Percentiles rank a stretch among this genome's conserved stretches.
Evolutionary conservation across 2,113 vertebrate species (phyloP).

Genomic region (Gnathonemus longibarbis): DNA sequence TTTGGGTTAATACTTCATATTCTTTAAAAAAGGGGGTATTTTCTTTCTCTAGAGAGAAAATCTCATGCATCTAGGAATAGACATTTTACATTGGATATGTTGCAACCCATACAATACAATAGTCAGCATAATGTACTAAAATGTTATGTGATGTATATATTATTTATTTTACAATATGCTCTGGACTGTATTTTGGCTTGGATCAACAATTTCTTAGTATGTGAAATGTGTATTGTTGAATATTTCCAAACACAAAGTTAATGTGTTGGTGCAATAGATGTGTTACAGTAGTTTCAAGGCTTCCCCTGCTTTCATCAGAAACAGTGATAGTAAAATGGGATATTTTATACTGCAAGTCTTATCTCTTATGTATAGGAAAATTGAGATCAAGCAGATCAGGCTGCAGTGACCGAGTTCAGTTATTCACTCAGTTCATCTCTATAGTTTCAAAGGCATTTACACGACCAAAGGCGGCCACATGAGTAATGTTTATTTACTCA

Average conservation of each 20-base stretch:
- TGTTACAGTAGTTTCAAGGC: neutral
- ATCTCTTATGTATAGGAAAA: neutral
- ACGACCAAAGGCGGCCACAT: neutral
- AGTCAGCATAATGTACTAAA: neutral
- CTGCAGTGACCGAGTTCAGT: neutral
- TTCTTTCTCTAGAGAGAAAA: neutral
- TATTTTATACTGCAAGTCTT: neutral
- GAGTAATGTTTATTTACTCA: neutral
- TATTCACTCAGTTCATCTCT: neutral
- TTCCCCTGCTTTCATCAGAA: neutral
- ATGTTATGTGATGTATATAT: neutral
- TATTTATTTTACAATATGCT: neutral
- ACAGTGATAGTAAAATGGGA: neutral
- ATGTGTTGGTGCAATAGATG: neutral
- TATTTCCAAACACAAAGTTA: neutral
- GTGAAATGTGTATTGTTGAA: neutral
- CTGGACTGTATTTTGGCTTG: neutral
- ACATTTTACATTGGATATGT: neutral
- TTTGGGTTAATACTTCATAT: constrained; percentile 43
- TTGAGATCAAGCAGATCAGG: neutral
- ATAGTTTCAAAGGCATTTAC: neutral
- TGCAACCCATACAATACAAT: neutral
- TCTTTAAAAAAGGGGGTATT: neutral
- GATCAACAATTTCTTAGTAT: neutral
- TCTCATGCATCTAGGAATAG: neutral